Conservation (phyloP, 2,888 invertebrate species). For the Perdita meconis region DNA sequence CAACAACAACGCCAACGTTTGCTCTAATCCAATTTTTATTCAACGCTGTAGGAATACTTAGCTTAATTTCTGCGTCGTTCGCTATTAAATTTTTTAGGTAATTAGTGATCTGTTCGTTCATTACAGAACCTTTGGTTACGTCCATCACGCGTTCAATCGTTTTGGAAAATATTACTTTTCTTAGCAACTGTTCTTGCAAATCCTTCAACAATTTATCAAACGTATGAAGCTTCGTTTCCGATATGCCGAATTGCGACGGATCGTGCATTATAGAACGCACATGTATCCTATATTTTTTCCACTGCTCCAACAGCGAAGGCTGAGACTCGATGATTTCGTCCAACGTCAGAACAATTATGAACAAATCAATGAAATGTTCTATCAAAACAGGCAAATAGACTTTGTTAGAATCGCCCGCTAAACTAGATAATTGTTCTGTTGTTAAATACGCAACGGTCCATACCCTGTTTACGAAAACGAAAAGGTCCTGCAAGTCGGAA, state of each 20-base stretch:
- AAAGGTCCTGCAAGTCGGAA: slow-evolving; percentile 79
- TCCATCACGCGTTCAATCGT: slow-evolving; percentile 84
- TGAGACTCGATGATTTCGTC: slow-evolving; percentile 88
- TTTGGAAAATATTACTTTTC: slow-evolving; percentile 85
- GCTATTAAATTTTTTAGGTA: slow-evolving; percentile 88
- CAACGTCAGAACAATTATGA: slow-evolving; percentile 88
- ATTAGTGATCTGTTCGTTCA: slow-evolving; percentile 88
- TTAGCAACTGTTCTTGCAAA: slow-evolving; percentile 88
- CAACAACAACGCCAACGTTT: slow-evolving; percentile 89
- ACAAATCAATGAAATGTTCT: slow-evolving; percentile 88
- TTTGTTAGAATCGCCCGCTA: slow-evolving; percentile 75
- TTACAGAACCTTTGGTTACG: slow-evolving; percentile 85
- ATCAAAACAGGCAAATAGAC: slow-evolving; percentile 83
- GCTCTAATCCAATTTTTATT: slow-evolving; percentile 87
- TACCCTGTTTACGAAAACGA: slow-evolving; percentile 76
- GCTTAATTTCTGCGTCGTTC: slow-evolving; percentile 88
- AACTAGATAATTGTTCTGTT: slow-evolving; percentile 77
- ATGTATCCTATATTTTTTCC: slow-evolving; percentile 91
- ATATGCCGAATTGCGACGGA: slow-evolving; percentile 87
- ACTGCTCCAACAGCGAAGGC: slow-evolving; percentile 88
- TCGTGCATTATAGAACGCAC: slow-evolving; percentile 89
- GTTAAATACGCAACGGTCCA: slow-evolving; percentile 75
- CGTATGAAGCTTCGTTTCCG: slow-evolving; percentile 87
- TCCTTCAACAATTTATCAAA: slow-evolving; percentile 90
- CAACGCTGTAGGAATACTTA: slow-evolving; percentile 85